Percentiles rank a stretch among this genome's conserved stretches.
phyloP scores from a whole-genome alignment of 2,888 invertebrate species.

The Pseudoips prasinana region DNA sequence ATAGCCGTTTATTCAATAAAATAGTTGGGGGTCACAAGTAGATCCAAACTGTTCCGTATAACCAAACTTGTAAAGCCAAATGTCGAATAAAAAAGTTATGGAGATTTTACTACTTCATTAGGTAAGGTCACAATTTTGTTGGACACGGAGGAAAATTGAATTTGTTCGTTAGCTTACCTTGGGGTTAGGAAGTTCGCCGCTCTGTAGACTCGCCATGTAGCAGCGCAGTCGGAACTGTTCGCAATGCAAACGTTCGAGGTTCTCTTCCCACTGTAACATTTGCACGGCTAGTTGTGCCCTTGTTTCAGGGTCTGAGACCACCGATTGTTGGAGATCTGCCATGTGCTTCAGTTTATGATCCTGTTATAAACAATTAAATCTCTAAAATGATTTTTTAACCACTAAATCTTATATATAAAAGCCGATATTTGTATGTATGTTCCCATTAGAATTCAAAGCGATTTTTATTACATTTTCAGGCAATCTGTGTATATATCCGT shows the following conservation, averaged over 20 bases:
- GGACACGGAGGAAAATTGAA: conserved; percentile 18
- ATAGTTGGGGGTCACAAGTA: conserved; percentile 13
- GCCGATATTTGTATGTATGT: too few species aligned
- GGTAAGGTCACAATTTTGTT: conserved; percentile 24
- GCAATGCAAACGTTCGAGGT: conserved; percentile 96
- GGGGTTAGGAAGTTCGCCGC: conserved; percentile 97
- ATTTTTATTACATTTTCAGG: too few species aligned
- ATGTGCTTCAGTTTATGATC: conserved; percentile 98
- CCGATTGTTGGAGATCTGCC: conserved; percentile 99
- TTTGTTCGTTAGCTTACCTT: conserved; percentile 85
- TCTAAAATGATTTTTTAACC: conserved; percentile 5
- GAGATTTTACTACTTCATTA: conserved; percentile 32
- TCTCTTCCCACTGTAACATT: conserved; percentile 98
- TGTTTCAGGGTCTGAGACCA: conserved; percentile 95
- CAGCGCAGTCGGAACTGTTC: conserved; percentile 98
- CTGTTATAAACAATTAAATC: too few species aligned
- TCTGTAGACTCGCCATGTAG: conserved; percentile 98
- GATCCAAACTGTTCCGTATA: conserved; percentile 12
- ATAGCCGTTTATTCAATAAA: conserved; percentile 8
- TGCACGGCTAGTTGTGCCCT: conserved; percentile 96
- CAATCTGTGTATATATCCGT: too few species aligned
- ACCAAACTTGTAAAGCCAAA: conserved; percentile 15
- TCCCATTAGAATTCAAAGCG: too few species aligned
- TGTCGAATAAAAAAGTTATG: conserved; percentile 29
- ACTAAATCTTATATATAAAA: too few species aligned